Evolutionary conservation across 2,113 vertebrate genomes (phyloP), one percentile per base, ranked within the genome.

Genomic region (Muscicapa adusta): DNA sequence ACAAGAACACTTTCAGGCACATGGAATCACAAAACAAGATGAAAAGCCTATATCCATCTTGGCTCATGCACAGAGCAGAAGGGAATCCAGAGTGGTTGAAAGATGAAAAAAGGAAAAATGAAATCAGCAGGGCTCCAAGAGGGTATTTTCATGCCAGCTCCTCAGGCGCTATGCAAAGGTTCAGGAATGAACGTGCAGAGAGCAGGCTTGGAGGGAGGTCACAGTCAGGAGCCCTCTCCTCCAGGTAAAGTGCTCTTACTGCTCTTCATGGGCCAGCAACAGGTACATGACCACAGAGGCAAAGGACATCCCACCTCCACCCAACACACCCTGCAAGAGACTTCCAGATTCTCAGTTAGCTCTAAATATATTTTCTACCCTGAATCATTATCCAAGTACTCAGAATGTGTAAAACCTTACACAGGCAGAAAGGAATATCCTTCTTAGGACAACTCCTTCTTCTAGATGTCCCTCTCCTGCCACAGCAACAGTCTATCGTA

Each of bases 11-110:
- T 85, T 84, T 70, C 63, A 77, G 76, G 53, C 73, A 92, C 45
- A 50, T 11, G 34, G 73, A 61, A 94, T 53, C 85, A 57, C 57
- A 83, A 79, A 96, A 79, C 84, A 43, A 94, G 80, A 75, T 74
- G 36, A 95, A 95, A 94, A 94, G 43, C 47, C 60, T 38, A 83
- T 89, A 95, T 85, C 74, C 54, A 87, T 51, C 38, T 94, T 92
- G 82, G 81, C 85, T 93, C 42, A 73, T n/a, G 54, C 62, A 82
- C 47, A 89, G 63, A 82, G 75, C 50, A 89, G 71, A 66, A 89
- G 34, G 43, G 50, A 95, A 89, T 94, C 42, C 56, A 79, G 84
- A 92, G 63, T 47, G 56, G 48, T 22, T 89, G 67, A 95, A 90
- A 95, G 74, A 88, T 50, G 40, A 77, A 91, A 85, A 88, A 90